These are phyloP conservation scores for Cheilosia variabilis DNA, from an alignment of 2,888 invertebrate species.

Conservation along the genomic window DNA sequence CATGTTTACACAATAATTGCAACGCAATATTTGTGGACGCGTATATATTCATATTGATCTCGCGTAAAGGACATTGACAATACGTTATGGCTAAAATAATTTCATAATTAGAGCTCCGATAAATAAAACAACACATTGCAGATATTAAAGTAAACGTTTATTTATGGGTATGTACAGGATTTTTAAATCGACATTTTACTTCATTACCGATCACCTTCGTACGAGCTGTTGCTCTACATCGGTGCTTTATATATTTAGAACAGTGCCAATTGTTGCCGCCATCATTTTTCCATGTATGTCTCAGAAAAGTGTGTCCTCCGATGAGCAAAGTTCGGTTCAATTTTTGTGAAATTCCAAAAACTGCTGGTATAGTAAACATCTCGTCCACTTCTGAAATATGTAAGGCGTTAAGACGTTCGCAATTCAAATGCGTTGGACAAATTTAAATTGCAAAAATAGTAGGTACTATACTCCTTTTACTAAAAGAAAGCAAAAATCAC, in stretches of 20 bases:
- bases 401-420: not conserved
- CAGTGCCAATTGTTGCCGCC: constrained; percentile 76
- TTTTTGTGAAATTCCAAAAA: constrained; percentile 30
- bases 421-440: not conserved
- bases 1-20: too few relatives aligned
- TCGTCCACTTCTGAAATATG: constrained; percentile 7
- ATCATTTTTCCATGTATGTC: constrained; percentile 17
- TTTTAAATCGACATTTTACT: constrained; percentile 77
- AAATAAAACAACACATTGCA: not conserved
- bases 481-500: too few relatives aligned
- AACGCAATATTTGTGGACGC: too few relatives aligned
- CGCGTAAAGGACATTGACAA: too few relatives aligned
- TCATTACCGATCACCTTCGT: constrained; percentile 76
- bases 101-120: too few relatives aligned
- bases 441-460: too few relatives aligned
- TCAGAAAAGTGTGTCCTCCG: constrained; percentile 10
- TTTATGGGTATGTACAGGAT: not conserved
- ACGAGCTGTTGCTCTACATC: constrained; percentile 77
- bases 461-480: too few relatives aligned
- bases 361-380: constrained; percentile 10
- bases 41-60: too few relatives aligned
- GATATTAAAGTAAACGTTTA: not conserved
- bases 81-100: too few relatives aligned
- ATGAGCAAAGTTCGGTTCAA: constrained; percentile 23
- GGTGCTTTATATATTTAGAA: constrained; percentile 75